phyloP scores from a whole-genome alignment of 2,888 invertebrate species.

The Glaucopsyche alexis region DNA sequence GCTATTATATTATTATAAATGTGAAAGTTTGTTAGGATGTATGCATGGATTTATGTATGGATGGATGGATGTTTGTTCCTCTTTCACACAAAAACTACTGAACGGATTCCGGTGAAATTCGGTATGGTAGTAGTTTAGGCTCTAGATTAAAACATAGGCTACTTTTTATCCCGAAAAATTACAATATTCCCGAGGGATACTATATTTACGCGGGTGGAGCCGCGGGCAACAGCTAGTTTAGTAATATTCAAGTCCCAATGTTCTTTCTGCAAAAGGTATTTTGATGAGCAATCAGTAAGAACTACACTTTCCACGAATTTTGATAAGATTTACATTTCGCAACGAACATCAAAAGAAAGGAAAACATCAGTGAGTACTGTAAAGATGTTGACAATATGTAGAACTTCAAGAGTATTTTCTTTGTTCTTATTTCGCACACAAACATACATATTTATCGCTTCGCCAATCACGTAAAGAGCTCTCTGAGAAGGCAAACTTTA shows the following conservation, averaged over 20 bases:
- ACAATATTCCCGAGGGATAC: too few species aligned
- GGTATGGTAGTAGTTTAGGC: too few species aligned
- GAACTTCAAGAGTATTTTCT: not conserved
- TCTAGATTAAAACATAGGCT: too few species aligned
- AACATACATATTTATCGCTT: slow-evolving; percentile 61
- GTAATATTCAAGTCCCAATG: not conserved
- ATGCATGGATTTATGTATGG: too few species aligned
- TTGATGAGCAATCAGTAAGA: not conserved
- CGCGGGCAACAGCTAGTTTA: too few species aligned
- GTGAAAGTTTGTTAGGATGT: too few species aligned
- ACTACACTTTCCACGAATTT: not conserved
- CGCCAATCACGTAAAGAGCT: slow-evolving; percentile 67
- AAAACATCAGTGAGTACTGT: not conserved
- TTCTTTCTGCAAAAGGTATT: not conserved
- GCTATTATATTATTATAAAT: too few species aligned
- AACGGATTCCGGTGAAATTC: too few species aligned
- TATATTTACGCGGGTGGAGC: too few species aligned
- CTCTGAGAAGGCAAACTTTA: slow-evolving; percentile 42
- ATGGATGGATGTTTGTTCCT: too few species aligned
- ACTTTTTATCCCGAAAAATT: too few species aligned
- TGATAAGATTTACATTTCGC: not conserved
- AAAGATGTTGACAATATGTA: not conserved
- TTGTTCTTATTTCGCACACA: slow-evolving; percentile 29
- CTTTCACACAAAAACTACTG: too few species aligned
- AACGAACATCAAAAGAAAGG: slow-evolving; percentile 4